Evolutionary conservation across 92 coral and sea anemone species (phyloP), one percentile per base, ranked within the genome.

Genomic region (Actinernus sp.): DNA sequence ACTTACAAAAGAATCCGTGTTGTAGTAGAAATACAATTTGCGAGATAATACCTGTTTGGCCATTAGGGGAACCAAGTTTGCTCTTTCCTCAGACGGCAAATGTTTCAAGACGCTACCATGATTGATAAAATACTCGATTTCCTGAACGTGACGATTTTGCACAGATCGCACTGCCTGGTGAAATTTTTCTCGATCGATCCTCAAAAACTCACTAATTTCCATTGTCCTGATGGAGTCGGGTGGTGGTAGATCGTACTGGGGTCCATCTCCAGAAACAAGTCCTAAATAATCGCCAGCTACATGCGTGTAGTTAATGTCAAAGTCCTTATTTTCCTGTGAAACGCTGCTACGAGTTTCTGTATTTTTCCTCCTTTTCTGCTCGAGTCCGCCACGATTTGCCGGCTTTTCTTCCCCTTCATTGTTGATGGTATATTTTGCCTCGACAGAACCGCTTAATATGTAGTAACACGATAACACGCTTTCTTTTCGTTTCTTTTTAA

Each of bases 241-340:
- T 6, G 98, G 87, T 4, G 98, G 98, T 1, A 78, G 40, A 58
- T 94, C 98, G 31, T 73, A 94, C 54, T 82, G 76, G 16, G 77
- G 81, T 25, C 98, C 98, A 63, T 94, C 98, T 8, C 89, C 86
- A 0, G 97, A 91, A 0, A 94, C 94, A 11, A 83, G 63, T 3
- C 98, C 98, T 0, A 91, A 74, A 64, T 86, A 94, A 38, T 94
- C 98, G 12, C 98, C 98, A 4, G 97, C 95, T 2, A 94, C 89
- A 70, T 94, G 97, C 1, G 94, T 94, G 39, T 94, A 91, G 31
- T 71, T 86, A 25, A 94, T 91, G 1, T 73, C 78, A 20, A 89
- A 88, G 19, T 61, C 79, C 1, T 50, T 55, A 36, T 55, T 61
- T 26, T 57, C 65, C 0, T 23, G 6, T 6, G n/a, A 16, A n/a